Evolutionary conservation across 2,113 vertebrate genomes (phyloP).

Genomic region (Columbina picui): DNA sequence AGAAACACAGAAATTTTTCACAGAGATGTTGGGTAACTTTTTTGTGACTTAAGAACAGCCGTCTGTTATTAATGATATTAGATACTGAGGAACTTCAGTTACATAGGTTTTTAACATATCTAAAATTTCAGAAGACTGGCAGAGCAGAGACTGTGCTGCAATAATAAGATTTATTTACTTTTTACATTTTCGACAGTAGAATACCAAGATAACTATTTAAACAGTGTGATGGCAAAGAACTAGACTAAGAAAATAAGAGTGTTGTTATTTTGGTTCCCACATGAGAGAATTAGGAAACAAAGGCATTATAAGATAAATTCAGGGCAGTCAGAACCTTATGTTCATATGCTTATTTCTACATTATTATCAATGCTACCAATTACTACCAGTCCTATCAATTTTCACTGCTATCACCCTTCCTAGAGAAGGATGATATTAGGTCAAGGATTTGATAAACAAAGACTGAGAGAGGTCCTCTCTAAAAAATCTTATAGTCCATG

Average conservation of each 20-base stretch:
- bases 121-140: background rate
- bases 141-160: background rate
- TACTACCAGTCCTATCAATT: background rate
- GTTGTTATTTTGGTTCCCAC: background rate
- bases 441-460: background rate
- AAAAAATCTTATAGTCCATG: background rate
- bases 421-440: background rate
- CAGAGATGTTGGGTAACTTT: background rate
- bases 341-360: background rate
- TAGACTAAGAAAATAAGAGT: background rate
- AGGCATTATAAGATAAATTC: background rate
- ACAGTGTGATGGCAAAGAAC: background rate
- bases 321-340: accelerated
- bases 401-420: background rate
- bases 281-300: background rate
- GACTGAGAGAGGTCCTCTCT: background rate
- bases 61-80: background rate
- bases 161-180: background rate
- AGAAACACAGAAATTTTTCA: background rate
- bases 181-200: background rate
- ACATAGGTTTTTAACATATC: background rate
- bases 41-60: background rate
- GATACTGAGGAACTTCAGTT: background rate
- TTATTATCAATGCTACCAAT: background rate
- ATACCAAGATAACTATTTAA: background rate